phyloP scores from a whole-genome alignment of 1,140 invertebrate genomes.

The Philaenus spumarius region DNA sequence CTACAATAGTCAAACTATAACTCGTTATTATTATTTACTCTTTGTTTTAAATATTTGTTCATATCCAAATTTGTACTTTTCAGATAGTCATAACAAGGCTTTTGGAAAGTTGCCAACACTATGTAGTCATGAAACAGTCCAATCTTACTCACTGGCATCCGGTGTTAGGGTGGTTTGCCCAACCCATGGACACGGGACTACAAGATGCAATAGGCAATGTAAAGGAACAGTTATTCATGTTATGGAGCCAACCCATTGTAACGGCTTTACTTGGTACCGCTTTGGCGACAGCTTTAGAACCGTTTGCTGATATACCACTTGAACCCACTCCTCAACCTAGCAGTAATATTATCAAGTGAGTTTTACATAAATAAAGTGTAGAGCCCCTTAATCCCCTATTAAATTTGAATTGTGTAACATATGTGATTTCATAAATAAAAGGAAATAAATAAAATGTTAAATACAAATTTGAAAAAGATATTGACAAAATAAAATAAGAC shows the following conservation, averaged over 20 bases:
- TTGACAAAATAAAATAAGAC: not conserved
- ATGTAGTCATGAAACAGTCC: conserved; percentile 77
- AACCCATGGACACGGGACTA: conserved; percentile 72
- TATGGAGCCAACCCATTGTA: conserved; percentile 74
- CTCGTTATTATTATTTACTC: not conserved
- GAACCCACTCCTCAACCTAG: conserved; percentile 11
- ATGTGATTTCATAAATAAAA: no score
- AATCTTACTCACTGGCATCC: conserved; percentile 96
- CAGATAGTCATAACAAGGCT: conserved; percentile 73
- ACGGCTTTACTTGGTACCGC: conserved; percentile 40
- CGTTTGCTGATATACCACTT: conserved; percentile 23
- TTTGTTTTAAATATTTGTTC: no score
- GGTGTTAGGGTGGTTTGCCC: conserved; percentile 93
- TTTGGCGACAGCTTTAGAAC: conserved; percentile 40
- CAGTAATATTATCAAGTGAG: conserved; percentile 28
- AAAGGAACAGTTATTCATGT: conserved; percentile 70
- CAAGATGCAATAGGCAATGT: conserved; percentile 76
- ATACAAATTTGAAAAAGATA: not conserved
- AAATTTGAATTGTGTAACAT: no score
- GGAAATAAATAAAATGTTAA: no score
- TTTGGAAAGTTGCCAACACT: conserved; percentile 75
- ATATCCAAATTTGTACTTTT: conserved; percentile 9
- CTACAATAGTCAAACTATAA: no score
- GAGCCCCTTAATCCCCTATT: no score
- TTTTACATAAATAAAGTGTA: no score